Evolutionary conservation across 92 coral and sea anemone species (phyloP).

Genomic region (Zoanthus solanderi): DNA sequence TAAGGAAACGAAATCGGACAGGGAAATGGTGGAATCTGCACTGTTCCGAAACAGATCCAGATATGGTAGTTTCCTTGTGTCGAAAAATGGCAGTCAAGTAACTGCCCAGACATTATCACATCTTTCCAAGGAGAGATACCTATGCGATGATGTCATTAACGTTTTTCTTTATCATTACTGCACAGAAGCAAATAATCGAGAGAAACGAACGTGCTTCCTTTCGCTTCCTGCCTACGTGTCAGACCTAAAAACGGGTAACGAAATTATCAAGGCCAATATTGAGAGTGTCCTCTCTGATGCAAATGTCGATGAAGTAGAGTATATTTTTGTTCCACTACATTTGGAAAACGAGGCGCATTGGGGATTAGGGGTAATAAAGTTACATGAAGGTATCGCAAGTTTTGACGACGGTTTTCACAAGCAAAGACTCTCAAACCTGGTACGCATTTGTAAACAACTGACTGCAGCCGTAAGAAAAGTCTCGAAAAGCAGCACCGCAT

Average conservation of each 20-base stretch:
- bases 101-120: constrained; percentile 50
- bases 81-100: constrained; percentile 31
- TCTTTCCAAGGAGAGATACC: constrained; percentile 54
- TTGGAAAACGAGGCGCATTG: constrained; percentile 52
- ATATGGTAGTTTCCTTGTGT: constrained; percentile 25
- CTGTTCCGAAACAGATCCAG: constrained; percentile 34
- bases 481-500: not conserved
- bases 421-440: constrained; percentile 24
- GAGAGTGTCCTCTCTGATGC: constrained; percentile 5
- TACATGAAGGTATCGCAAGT: constrained; percentile 32
- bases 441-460: not conserved
- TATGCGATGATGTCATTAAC: constrained; percentile 55
- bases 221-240: constrained; percentile 30
- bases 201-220: constrained; percentile 22
- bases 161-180: constrained; percentile 47
- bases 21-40: constrained; percentile 34
- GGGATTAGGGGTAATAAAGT: constrained; percentile 58
- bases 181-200: constrained; percentile 44
- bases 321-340: constrained; percentile 54
- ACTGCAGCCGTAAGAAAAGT: not conserved
- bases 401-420: constrained; percentile 62
- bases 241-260: not conserved
- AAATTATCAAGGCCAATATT: constrained; percentile 31
- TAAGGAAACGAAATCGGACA: not conserved
- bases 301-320: constrained; percentile 37